Conservation (phyloP, 2,888 invertebrate genomes). For the Drosophila acutilabella region DNA sequence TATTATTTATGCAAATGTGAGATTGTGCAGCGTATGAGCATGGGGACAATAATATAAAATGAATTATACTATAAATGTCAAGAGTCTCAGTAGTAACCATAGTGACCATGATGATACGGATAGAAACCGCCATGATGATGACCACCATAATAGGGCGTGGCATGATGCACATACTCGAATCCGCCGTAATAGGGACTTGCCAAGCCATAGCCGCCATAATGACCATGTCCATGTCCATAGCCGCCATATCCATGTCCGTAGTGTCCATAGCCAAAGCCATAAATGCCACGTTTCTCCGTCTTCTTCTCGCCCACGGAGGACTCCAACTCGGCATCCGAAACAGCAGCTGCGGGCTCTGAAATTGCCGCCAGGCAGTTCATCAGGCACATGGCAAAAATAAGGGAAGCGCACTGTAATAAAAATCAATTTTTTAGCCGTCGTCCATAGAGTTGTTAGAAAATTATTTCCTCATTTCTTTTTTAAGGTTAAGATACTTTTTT, state of each 20-base stretch:
- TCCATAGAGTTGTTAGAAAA: no score
- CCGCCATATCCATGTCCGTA: conserved; percentile 65
- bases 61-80: conserved; percentile 23
- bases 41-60: conserved; percentile 35
- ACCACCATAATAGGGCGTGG: conserved; percentile 68
- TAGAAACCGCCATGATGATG: conserved; percentile 66
- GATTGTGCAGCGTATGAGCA: conserved; percentile 20
- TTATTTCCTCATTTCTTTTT: no score
- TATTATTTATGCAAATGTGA: conserved; percentile 24
- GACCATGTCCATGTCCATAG: conserved; percentile 56
- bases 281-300: conserved; percentile 74
- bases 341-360: conserved; percentile 54
- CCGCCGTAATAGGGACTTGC: conserved; percentile 68
- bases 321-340: conserved; percentile 37
- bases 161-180: conserved; percentile 63
- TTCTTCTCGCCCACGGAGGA: conserved; percentile 61
- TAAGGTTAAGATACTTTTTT: no score
- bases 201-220: conserved; percentile 54
- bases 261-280: conserved; percentile 71
- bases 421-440: no score
- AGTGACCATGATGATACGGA: conserved; percentile 74
- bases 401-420: conserved; percentile 50
- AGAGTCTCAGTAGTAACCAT: conserved; percentile 58
- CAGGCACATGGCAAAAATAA: conserved; percentile 57
- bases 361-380: conserved; percentile 60